Percentiles rank a stretch among this genome's conserved stretches.
These are phyloP conservation scores for Antheraea assamensis DNA, from an alignment of 2,888 invertebrate genomes.

Conservation along the genomic window DNA sequence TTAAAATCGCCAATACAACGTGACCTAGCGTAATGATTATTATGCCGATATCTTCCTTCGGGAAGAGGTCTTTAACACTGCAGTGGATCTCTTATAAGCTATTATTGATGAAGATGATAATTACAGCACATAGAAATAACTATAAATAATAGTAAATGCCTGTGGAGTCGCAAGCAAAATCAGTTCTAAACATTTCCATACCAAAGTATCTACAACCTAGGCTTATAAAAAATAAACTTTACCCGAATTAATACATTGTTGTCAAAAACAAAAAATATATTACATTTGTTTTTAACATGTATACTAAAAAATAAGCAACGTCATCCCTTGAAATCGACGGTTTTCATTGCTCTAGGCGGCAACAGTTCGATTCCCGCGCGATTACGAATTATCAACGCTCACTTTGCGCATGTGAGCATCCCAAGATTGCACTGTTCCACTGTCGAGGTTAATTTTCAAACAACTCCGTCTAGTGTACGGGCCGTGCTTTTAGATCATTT, in stretches of 20 bases:
- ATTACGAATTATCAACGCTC: slow-evolving; percentile 75
- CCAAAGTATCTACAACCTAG: too few relatives aligned
- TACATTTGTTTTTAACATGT: neutral
- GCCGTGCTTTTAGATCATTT: neutral
- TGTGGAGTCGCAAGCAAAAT: too few relatives aligned
- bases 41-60: too few relatives aligned
- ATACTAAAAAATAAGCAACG: neutral
- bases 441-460: slow-evolving; percentile 9
- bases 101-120: too few relatives aligned
- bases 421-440: slow-evolving; percentile 17
- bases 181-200: too few relatives aligned
- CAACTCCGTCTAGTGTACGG: slow-evolving; percentile 5
- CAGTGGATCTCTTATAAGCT: too few relatives aligned
- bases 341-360: slow-evolving; percentile 5
- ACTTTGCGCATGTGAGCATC: slow-evolving; percentile 62
- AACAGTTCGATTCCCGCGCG: slow-evolving; percentile 55
- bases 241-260: neutral
- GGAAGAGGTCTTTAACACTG: too few relatives aligned
- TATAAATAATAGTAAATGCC: too few relatives aligned
- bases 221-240: too few relatives aligned
- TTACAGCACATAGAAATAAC: too few relatives aligned
- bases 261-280: neutral
- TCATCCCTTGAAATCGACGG: neutral
- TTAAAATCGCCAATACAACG: too few relatives aligned
- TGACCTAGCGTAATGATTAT: too few relatives aligned